A percentile compares a stretch with the other conserved stretches of the same genome.
These are phyloP conservation scores for Datnioides undecimradiatus DNA, from an alignment of 2,113 vertebrate species.

Conservation along the genomic window DNA sequence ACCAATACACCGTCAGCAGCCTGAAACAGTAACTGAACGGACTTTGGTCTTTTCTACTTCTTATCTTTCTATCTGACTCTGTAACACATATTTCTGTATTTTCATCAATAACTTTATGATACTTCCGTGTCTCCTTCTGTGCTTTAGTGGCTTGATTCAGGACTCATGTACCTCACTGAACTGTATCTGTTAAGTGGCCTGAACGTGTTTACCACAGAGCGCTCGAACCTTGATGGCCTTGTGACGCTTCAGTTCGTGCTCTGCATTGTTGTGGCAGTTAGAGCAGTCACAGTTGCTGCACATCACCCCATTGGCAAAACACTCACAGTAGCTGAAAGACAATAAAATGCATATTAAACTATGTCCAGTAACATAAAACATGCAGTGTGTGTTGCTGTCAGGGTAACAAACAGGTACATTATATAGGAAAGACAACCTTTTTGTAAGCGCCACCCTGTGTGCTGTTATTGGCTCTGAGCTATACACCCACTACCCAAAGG, in stretches of 20 bases:
- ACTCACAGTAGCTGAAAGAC: constrained; percentile 79
- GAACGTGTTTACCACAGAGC: background rate
- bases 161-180: background rate
- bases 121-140: no score
- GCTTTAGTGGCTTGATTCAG: background rate
- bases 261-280: constrained; percentile 79
- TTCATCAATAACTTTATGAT: no score
- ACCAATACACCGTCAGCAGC: no score
- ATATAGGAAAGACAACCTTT: no score
- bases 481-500: no score
- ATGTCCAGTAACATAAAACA: no score
- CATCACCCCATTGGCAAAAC: constrained; percentile 77
- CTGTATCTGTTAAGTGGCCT: background rate
- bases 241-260: constrained; percentile 61
- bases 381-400: no score
- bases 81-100: no score
- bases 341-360: background rate
- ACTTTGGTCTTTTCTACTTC: background rate
- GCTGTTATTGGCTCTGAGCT: no score
- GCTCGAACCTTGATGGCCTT: constrained; percentile 76
- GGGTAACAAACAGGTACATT: no score
- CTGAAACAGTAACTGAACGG: background rate
- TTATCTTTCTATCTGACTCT: background rate
- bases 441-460: no score
- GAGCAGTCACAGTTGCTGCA: constrained; percentile 79